Percentiles rank a stretch among this genome's conserved stretches.
These are phyloP conservation scores for Champsocephalus gunnari DNA, from an alignment of 2,797 vertebrate species.

Conservation along the genomic window DNA sequence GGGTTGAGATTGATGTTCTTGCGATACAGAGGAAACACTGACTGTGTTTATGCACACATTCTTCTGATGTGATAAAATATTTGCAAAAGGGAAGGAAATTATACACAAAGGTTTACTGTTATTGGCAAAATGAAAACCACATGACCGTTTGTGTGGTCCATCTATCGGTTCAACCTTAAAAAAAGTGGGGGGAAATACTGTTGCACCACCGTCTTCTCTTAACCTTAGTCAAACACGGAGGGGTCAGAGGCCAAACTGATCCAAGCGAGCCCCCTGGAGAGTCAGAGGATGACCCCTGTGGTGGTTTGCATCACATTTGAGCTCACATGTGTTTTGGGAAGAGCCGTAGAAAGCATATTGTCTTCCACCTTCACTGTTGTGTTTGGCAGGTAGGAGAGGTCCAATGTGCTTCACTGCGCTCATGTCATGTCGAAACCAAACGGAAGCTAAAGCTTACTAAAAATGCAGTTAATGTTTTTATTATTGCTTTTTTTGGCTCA, in stretches of 20 bases:
- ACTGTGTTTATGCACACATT: no score
- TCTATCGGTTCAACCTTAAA: not conserved
- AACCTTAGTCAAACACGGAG: slow-evolving; percentile 33
- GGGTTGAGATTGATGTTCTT: not conserved
- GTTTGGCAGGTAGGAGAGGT: slow-evolving; percentile 33
- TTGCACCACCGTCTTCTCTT: slow-evolving; percentile 20
- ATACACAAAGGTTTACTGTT: not conserved
- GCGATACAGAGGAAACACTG: not conserved
- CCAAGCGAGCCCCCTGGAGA: not conserved
- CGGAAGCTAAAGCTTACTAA: slow-evolving; percentile 10
- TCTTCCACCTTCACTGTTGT: slow-evolving; percentile 37
- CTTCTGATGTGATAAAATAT: not conserved
- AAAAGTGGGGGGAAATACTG: slow-evolving; percentile 14
- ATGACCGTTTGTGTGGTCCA: not conserved
- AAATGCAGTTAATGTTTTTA: slow-evolving; percentile 2
- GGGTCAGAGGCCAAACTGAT: slow-evolving; percentile 31
- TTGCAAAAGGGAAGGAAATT: not conserved
- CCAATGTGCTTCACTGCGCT: not conserved
- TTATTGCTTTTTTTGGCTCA: not conserved
- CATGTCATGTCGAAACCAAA: not conserved
- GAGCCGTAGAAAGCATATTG: slow-evolving; percentile 3
- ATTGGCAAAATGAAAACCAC: not conserved
- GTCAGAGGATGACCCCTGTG: slow-evolving; percentile 20
- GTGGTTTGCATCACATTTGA: slow-evolving; percentile 17
- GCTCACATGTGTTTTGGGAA: slow-evolving; percentile 62